phyloP scores from a whole-genome alignment of 2,113 vertebrate species.

The Bos taurus region DNA sequence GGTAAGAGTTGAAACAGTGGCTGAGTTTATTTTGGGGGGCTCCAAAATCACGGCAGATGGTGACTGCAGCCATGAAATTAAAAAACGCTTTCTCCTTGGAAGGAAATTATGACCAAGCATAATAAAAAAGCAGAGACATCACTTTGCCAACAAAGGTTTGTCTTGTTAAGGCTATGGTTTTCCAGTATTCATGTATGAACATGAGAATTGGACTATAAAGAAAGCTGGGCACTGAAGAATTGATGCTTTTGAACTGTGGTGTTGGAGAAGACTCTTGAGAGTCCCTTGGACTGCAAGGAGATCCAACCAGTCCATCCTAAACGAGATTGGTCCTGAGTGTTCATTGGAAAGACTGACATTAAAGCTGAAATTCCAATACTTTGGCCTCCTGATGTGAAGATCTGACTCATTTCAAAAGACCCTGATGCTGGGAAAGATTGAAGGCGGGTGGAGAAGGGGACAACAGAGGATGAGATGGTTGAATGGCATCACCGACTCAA shows the following conservation, averaged over 20 bases:
- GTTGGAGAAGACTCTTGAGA: not conserved
- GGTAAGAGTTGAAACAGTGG: not conserved
- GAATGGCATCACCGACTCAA: not conserved
- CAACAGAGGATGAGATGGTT: not conserved
- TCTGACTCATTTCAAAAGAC: not conserved
- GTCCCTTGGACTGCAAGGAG: not conserved
- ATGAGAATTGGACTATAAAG: not conserved
- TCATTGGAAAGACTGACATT: not conserved
- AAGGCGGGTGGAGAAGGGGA: fast-evolving
- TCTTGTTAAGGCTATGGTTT: not conserved
- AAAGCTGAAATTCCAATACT: not conserved
- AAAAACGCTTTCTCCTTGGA: not conserved
- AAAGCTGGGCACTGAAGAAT: not conserved
- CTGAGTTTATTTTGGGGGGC: not conserved
- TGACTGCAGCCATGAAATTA: not conserved
- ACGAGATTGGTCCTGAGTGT: not conserved
- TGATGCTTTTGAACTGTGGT: not conserved
- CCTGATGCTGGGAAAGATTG: not conserved
- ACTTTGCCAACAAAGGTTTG: not conserved
- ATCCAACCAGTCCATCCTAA: not conserved
- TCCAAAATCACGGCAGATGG: not conserved
- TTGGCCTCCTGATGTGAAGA: not conserved
- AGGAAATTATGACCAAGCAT: not conserved
- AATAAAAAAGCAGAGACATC: not conserved
- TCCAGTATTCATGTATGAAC: not conserved